Percentiles rank a stretch among this genome's conserved stretches.
Conservation (phyloP, 2,888 invertebrate species). For the Sabatieria punctata region DNA sequence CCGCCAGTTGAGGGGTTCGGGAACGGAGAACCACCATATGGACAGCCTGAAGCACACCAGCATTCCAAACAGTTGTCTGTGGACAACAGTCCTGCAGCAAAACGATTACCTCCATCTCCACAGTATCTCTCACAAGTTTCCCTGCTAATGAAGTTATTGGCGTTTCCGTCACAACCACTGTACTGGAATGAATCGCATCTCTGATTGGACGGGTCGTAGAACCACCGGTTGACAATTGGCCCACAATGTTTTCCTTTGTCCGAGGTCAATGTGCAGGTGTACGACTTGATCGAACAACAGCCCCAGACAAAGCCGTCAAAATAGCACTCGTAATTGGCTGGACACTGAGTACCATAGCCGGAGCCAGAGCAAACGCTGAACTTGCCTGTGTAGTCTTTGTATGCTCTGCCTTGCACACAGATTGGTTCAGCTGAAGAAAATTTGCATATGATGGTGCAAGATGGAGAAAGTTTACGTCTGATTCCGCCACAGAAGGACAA, state of each 20-base stretch:
- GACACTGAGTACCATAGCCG: conserved; percentile 20
- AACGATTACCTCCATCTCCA: conserved; percentile 17
- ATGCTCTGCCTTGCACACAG: conserved; percentile 4
- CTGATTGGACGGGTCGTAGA: conserved; percentile 9
- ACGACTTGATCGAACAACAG: conserved; percentile 30
- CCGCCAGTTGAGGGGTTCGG: conserved; percentile 23
- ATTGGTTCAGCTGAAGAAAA: background rate
- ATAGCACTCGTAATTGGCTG: conserved; percentile 22
- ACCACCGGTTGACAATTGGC: conserved; percentile 24
- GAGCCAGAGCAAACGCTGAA: conserved; percentile 26
- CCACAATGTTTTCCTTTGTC: conserved; percentile 28
- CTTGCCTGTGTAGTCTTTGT: conserved; percentile 16
- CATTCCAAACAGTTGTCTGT: too few species aligned
- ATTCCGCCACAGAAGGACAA: conserved; percentile 29
- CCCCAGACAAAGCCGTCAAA: conserved; percentile 26
- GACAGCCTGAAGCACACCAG: conserved; percentile 8
- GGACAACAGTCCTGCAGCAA: too few species aligned
- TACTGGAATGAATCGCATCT: conserved; percentile 22
- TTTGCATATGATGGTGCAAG: background rate
- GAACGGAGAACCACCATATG: conserved; percentile 27
- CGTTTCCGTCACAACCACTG: conserved; percentile 28
- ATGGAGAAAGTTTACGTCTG: conserved; percentile 17
- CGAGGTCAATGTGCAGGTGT: conserved; percentile 26
- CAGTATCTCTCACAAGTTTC: conserved; percentile 25
- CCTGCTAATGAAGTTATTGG: conserved; percentile 27